Conservation (phyloP, 35 echinoderm and acorn worm genomes). For the Diadema setosum region DNA sequence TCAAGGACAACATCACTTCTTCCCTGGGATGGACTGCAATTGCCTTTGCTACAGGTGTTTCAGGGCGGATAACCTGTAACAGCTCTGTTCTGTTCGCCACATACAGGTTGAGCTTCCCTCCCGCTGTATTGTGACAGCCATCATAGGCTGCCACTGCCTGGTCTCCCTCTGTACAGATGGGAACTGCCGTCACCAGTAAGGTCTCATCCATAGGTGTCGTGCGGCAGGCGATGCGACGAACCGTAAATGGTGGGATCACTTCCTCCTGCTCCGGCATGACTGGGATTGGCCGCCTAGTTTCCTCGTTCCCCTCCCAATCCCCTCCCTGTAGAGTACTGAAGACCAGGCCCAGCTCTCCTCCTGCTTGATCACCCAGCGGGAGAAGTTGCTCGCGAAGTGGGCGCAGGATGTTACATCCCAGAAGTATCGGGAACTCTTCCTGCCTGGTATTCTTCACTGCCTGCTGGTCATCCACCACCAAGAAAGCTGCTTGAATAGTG, state of each 20-base stretch:
- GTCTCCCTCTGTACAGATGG: no score
- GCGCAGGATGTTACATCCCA: conserved; percentile 25
- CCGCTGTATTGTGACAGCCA: background rate
- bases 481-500: background rate
- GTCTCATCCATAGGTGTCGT: no score
- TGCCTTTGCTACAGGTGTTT: background rate
- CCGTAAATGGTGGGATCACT: background rate
- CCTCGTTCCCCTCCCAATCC: background rate
- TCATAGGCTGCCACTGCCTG: no score
- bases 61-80: background rate
- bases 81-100: background rate
- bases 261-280: background rate
- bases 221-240: background rate
- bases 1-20: background rate
- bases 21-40: background rate
- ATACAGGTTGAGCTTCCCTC: background rate
- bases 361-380: no score
- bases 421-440: background rate
- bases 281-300: background rate
- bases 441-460: background rate
- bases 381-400: no score
- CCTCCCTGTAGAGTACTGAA: background rate
- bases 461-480: background rate
- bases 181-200: no score
- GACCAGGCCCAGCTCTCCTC: background rate